A percentile compares a stretch with the other conserved stretches of the same genome.
These are phyloP conservation scores for Falco berigora DNA, from an alignment of 2,797 vertebrate genomes.

Conservation along the genomic window DNA sequence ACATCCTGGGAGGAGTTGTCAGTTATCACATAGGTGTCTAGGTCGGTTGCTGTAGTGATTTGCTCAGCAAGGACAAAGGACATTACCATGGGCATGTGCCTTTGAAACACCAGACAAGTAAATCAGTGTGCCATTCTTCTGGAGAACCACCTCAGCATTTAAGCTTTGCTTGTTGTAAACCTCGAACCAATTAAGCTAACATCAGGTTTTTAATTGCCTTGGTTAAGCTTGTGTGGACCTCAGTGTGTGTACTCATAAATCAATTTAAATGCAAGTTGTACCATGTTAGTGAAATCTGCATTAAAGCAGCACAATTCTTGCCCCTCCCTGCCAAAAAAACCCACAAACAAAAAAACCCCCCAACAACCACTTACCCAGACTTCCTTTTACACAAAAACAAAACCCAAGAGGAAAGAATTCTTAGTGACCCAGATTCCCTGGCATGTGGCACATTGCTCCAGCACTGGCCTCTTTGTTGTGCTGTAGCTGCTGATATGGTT, in stretches of 20 bases:
- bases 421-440: not conserved
- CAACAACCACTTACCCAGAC: not conserved
- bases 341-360: too few species aligned
- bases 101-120: not conserved
- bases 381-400: not conserved
- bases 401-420: not conserved
- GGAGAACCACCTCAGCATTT: not conserved
- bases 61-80: not conserved
- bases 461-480: accelerated
- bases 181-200: slow-evolving; percentile 8
- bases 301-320: not conserved
- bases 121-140: not conserved
- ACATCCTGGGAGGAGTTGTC: not conserved
- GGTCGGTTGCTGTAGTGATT: not conserved
- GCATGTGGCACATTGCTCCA: not conserved
- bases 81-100: not conserved
- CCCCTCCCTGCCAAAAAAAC: not conserved
- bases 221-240: slow-evolving; percentile 9
- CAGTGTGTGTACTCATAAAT: not conserved
- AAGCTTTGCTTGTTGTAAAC: not conserved
- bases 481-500: not conserved
- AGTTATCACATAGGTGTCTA: not conserved
- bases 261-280: not conserved
- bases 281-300: not conserved
- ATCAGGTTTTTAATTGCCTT: slow-evolving; percentile 47